phyloP scores from a whole-genome alignment of 1,140 invertebrate species.

The Phthorimaea operculella region DNA sequence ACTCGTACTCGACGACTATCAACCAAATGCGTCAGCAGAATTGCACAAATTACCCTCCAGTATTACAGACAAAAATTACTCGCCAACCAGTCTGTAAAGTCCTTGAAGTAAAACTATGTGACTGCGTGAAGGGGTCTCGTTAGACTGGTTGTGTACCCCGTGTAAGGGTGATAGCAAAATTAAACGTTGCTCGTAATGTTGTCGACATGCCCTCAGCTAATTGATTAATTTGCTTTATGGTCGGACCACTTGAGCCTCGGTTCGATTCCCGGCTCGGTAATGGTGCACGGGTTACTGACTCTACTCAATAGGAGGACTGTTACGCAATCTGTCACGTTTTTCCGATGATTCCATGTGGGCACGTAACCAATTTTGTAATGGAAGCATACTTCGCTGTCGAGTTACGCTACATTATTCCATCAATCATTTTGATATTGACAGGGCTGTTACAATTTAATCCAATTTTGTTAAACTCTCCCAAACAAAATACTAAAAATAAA shows the following conservation, averaged over 20 bases:
- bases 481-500: no score
- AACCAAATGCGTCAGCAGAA: constrained; percentile 60
- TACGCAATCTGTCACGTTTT: constrained; percentile 65
- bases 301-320: constrained; percentile 43
- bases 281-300: constrained; percentile 48
- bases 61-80: constrained; percentile 47
- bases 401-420: no score
- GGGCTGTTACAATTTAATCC: no score
- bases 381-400: constrained; percentile 9
- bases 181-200: constrained; percentile 61
- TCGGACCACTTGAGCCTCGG: constrained; percentile 46
- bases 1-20: constrained; percentile 46
- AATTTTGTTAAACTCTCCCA: no score
- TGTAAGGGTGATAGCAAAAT: constrained; percentile 54
- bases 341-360: constrained; percentile 33
- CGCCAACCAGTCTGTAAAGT: constrained; percentile 33
- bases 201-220: constrained; percentile 64
- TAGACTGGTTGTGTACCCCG: constrained; percentile 28
- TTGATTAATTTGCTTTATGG: constrained; percentile 68
- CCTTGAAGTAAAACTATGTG: constrained; percentile 10
- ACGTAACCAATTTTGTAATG: constrained; percentile 38
- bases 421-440: no score
- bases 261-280: constrained; percentile 50
- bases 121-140: constrained; percentile 16
- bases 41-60: constrained; percentile 48